Percentiles rank a stretch among this genome's conserved stretches.
Evolutionary conservation across 2,888 invertebrate species (phyloP).

Genomic region (Cerceris rybyensis): DNA sequence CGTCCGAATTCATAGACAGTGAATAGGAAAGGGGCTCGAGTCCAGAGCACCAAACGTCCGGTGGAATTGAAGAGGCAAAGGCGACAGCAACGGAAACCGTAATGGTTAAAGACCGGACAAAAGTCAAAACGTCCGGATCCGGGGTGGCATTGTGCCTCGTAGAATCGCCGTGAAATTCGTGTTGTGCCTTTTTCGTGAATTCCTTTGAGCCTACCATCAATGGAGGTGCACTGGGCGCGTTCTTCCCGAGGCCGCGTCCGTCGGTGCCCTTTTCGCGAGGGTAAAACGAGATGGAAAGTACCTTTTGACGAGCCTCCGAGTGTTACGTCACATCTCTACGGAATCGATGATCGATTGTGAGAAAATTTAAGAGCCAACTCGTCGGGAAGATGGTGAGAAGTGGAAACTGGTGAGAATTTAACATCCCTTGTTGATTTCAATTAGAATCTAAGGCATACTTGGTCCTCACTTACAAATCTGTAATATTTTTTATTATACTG

Average conservation of each 20-base stretch:
- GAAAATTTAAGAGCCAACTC: slow-evolving; percentile 56
- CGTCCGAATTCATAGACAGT: slow-evolving; percentile 11
- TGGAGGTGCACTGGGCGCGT: slow-evolving; percentile 54
- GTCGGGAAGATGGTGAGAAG: slow-evolving; percentile 18
- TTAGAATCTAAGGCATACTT: no score
- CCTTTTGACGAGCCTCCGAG: slow-evolving; percentile 71
- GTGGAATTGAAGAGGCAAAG: slow-evolving; percentile 43
- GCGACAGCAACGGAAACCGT: slow-evolving; percentile 68
- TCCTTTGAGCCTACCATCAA: slow-evolving; percentile 71
- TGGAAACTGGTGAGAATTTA: not conserved
- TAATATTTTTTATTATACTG: no score
- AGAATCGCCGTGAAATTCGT: slow-evolving; percentile 80
- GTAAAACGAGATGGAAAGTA: slow-evolving; percentile 53
- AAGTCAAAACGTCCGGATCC: slow-evolving; percentile 79
- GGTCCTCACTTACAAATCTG: no score
- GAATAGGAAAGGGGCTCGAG: slow-evolving; percentile 43
- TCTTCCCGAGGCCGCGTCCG: slow-evolving; percentile 23
- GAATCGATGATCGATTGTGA: slow-evolving; percentile 77
- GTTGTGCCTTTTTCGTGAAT: slow-evolving; percentile 77
- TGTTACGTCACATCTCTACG: slow-evolving; percentile 59
- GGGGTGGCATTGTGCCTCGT: slow-evolving; percentile 66
- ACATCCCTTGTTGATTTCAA: not conserved
- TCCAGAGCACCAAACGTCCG: slow-evolving; percentile 54
- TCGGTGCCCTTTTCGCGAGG: slow-evolving; percentile 36
- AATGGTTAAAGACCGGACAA: slow-evolving; percentile 72